Conservation (phyloP, 2,797 vertebrate genomes). For the Pipistrellus pipistrellus region DNA sequence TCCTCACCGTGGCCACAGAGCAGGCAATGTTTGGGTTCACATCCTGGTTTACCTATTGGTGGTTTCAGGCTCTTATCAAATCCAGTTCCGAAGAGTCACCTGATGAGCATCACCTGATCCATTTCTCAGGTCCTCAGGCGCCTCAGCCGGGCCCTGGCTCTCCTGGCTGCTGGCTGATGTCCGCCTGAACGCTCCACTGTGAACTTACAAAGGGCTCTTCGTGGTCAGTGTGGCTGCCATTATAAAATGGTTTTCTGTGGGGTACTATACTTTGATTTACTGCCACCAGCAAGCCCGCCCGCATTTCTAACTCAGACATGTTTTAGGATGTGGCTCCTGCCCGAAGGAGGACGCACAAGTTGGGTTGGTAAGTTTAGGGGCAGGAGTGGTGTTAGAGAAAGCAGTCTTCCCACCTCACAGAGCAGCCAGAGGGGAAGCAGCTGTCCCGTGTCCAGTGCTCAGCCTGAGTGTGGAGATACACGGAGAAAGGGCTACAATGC, state of each 20-base stretch:
- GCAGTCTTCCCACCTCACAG: background rate
- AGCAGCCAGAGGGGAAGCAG: background rate
- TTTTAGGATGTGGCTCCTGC: background rate
- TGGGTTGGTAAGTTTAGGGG: background rate
- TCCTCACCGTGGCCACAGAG: fast-evolving
- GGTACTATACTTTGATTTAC: too few relatives aligned
- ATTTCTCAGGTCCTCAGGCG: background rate
- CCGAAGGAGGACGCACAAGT: background rate
- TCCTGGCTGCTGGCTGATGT: background rate
- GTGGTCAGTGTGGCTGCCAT: too few relatives aligned
- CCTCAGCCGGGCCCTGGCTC: background rate
- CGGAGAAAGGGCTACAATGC: background rate
- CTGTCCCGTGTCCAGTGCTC: too few relatives aligned
- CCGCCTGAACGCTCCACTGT: too few relatives aligned
- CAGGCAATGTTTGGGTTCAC: background rate
- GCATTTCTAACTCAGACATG: background rate
- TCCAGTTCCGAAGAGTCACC: background rate
- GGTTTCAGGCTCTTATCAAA: background rate
- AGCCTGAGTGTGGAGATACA: background rate
- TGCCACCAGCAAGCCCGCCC: too few relatives aligned
- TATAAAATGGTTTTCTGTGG: too few relatives aligned
- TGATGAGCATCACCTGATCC: background rate
- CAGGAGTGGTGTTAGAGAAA: background rate
- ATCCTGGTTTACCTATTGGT: background rate
- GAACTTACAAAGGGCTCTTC: too few relatives aligned